Conservation (phyloP, 2,888 invertebrate species). For the Chrysopilus asiliformis region DNA sequence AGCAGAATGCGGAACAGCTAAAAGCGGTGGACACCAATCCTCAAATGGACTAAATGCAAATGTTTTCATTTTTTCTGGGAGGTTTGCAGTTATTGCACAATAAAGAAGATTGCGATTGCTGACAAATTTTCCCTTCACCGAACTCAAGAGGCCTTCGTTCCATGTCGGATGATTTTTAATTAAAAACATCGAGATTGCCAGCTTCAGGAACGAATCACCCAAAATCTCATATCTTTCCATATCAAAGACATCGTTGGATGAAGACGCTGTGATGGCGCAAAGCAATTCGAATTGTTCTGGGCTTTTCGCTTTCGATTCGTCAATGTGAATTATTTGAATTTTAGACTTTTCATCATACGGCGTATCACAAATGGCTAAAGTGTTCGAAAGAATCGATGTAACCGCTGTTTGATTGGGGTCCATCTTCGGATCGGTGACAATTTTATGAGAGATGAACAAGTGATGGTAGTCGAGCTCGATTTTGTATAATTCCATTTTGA, state of each 20-base stretch:
- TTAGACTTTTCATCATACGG: slow-evolving; percentile 8
- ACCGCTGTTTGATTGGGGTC: neutral
- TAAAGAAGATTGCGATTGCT: slow-evolving; percentile 78
- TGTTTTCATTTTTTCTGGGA: slow-evolving; percentile 38
- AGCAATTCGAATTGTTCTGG: slow-evolving; percentile 29
- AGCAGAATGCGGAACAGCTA: slow-evolving; percentile 43
- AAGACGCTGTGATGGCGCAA: slow-evolving; percentile 52
- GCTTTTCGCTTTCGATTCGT: too few relatives aligned
- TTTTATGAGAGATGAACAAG: slow-evolving; percentile 40
- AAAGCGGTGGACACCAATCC: slow-evolving; percentile 75
- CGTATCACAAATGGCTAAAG: slow-evolving; percentile 7
- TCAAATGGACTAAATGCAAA: slow-evolving; percentile 49
- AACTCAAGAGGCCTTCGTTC: slow-evolving; percentile 62
- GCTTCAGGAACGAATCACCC: slow-evolving; percentile 76
- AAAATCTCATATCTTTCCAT: slow-evolving; percentile 71
- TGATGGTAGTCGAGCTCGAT: slow-evolving; percentile 59
- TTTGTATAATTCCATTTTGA: slow-evolving; percentile 42
- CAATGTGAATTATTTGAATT: slow-evolving; percentile 1
- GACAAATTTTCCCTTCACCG: slow-evolving; percentile 49
- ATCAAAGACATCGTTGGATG: slow-evolving; percentile 58
- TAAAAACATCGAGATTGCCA: slow-evolving; percentile 53
- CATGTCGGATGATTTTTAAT: slow-evolving; percentile 47
- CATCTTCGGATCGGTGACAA: neutral
- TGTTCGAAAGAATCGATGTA: slow-evolving; percentile 7
- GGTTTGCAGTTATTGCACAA: slow-evolving; percentile 39